Percentiles rank a stretch among this genome's conserved stretches.
These are phyloP conservation scores for Thamnaconus septentrionalis DNA, from an alignment of 2,113 vertebrate species.

Conservation along the genomic window DNA sequence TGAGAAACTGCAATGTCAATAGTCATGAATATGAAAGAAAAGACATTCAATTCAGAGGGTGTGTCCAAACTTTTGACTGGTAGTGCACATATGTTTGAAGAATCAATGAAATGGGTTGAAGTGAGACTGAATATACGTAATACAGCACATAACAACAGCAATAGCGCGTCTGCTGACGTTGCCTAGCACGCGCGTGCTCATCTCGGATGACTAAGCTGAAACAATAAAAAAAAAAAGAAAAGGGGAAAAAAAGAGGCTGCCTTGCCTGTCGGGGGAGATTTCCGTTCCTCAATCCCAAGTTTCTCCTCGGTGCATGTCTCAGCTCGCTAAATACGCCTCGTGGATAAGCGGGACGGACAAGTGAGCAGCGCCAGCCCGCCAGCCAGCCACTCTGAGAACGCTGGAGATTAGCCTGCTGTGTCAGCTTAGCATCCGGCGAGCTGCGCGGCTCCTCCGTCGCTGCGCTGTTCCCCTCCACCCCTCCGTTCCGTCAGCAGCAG, in stretches of 20 bases:
- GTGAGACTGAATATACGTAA: no score
- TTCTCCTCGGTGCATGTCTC: constrained; percentile 42
- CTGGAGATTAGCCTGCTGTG: constrained; percentile 56
- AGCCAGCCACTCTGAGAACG: constrained; percentile 29
- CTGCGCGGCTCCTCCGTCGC: constrained; percentile 33
- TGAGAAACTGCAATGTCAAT: no score
- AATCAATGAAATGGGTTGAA: no score
- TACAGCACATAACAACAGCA: no score
- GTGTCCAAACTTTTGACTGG: no score
- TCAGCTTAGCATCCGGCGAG: constrained; percentile 57
- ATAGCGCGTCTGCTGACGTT: no score
- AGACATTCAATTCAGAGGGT: no score
- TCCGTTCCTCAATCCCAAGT: constrained; percentile 33
- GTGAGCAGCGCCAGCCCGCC: constrained; percentile 26
- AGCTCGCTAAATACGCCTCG: constrained; percentile 42
- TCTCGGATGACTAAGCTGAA: constrained; percentile 46
- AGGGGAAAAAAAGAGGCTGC: no score
- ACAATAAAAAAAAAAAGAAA: constrained; percentile 4
- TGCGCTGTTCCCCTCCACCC: constrained; percentile 30
- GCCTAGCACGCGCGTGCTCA: neutral
- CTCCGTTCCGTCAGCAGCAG: constrained; percentile 35
- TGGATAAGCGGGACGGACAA: constrained; percentile 25
- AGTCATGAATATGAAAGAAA: no score
- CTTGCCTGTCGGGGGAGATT: constrained; percentile 31
- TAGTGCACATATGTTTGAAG: no score